Evolutionary conservation across 1,140 invertebrate species (phyloP).

Genomic region (Oreohelix idahoensis): DNA sequence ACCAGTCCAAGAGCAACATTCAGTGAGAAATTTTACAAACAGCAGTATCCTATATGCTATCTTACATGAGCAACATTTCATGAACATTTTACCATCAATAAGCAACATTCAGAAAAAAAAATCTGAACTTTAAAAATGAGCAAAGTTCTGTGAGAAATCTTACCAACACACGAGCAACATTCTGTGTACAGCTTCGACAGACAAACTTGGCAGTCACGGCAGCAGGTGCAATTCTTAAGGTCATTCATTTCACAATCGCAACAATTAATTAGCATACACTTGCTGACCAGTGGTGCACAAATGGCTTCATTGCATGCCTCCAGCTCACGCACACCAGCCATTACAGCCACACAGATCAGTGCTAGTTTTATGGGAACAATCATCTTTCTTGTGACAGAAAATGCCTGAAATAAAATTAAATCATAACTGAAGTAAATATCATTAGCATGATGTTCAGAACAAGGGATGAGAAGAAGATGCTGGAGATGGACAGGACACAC

Average conservation of each 20-base stretch:
- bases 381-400: background rate
- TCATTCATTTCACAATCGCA: constrained; percentile 90
- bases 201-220: constrained; percentile 92
- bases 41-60: no score
- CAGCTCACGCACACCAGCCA: constrained; percentile 18
- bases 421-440: no score
- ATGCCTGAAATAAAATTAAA: no score
- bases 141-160: constrained; percentile 13
- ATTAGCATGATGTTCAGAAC: no score
- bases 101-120: no score
- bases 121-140: no score
- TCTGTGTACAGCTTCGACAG: constrained; percentile 90
- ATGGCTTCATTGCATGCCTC: constrained; percentile 87
- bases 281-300: constrained; percentile 93
- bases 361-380: background rate
- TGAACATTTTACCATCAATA: no score
- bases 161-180: constrained; percentile 95
- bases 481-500: no score
- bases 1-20: no score
- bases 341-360: constrained; percentile 16
- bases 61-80: no score
- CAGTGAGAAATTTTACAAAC: no score
- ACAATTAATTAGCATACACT: constrained; percentile 94
- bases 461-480: no score
- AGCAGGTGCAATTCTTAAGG: constrained; percentile 86